phyloP scores from a whole-genome alignment of 2,888 invertebrate genomes.

The Sphaerophoria rueppellii region DNA sequence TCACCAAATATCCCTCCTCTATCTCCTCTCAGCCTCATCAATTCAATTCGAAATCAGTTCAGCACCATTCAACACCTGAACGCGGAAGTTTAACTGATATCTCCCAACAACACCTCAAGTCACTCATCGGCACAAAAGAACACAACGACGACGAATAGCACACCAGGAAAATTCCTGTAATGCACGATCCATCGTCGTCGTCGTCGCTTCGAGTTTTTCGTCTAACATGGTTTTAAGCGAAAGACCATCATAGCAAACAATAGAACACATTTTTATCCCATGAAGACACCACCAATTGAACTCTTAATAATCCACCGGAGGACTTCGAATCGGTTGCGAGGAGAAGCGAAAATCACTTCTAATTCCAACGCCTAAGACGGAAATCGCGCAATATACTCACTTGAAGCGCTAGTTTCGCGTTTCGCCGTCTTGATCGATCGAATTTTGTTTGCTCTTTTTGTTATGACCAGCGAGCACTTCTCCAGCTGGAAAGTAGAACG shows the following conservation, averaged over 20 bases:
- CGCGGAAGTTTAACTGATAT: constrained; percentile 61
- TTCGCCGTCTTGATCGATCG: constrained; percentile 67
- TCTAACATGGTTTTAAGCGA: constrained; percentile 50
- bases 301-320: constrained; percentile 53
- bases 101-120: constrained; percentile 38
- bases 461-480: constrained; percentile 41
- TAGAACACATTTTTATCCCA: constrained; percentile 33
- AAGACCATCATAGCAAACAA: constrained; percentile 47
- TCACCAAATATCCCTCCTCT: too few relatives aligned
- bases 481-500: constrained; percentile 66
- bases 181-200: constrained; percentile 57
- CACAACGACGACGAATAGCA: constrained; percentile 28
- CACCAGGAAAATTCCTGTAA: constrained; percentile 18
- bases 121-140: constrained; percentile 47
- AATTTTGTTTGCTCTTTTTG: constrained; percentile 31
- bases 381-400: constrained; percentile 46
- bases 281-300: constrained; percentile 44
- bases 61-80: constrained; percentile 69
- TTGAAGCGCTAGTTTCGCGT: constrained; percentile 62
- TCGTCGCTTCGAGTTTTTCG: not conserved
- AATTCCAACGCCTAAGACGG: constrained; percentile 66
- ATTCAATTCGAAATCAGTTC: constrained; percentile 53
- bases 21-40: constrained; percentile 15
- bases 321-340: constrained; percentile 19
- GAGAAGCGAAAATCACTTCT: constrained; percentile 65